These are phyloP conservation scores for Phyllostomus discolor DNA, from an alignment of 2,113 vertebrate species.

Conservation along the genomic window DNA sequence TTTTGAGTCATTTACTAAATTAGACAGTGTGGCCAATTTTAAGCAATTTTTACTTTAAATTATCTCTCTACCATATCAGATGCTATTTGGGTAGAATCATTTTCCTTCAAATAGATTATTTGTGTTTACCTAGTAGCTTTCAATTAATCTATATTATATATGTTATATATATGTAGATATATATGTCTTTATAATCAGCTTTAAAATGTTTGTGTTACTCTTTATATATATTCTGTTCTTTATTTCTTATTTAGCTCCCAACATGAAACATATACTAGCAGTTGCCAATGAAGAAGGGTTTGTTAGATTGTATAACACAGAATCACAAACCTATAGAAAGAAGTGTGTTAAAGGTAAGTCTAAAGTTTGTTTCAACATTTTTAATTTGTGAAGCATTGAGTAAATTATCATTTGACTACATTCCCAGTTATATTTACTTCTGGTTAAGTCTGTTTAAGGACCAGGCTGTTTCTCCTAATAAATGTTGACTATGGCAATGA, in stretches of 20 bases:
- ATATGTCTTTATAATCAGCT: neutral
- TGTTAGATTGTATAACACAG: conserved; percentile 91
- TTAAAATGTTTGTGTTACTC: neutral
- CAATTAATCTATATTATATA: neutral
- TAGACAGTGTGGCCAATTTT: neutral
- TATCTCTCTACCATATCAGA: neutral
- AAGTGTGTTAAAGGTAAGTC: conserved; percentile 88
- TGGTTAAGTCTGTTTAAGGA: neutral
- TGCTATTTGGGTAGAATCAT: neutral
- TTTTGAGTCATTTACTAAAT: conserved; percentile 8
- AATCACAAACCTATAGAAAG: conserved; percentile 73
- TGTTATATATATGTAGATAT: neutral
- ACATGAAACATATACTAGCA: conserved; percentile 84
- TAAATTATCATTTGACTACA: neutral
- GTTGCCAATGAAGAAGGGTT: conserved; percentile 96
- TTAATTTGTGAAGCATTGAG: neutral
- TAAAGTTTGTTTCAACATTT: conserved; percentile 11
- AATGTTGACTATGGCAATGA: neutral
- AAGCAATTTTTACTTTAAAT: neutral
- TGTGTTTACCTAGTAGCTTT: neutral
- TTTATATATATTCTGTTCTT: neutral
- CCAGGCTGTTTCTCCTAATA: neutral
- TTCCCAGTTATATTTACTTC: neutral
- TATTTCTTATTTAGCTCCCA: conserved; percentile 77
- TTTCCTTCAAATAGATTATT: neutral